Percentiles rank a stretch among this genome's conserved stretches.
Evolutionary conservation across 2,888 invertebrate species (phyloP).

Genomic region (Lottia scabra): DNA sequence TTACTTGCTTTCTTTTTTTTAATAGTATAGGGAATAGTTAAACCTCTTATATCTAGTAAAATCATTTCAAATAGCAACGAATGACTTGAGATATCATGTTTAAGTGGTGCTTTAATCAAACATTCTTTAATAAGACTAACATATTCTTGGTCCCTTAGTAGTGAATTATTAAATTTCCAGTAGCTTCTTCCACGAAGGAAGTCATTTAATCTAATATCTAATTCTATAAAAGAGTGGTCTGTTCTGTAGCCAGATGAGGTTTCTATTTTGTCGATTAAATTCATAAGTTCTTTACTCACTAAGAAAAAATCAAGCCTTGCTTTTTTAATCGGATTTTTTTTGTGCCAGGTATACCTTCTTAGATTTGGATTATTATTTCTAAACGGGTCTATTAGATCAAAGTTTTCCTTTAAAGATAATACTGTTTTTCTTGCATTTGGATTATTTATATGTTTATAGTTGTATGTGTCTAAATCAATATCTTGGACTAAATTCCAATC

Average conservation of each 20-base stretch:
- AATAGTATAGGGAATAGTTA: background rate
- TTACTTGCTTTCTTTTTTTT: background rate
- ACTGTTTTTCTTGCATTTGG: background rate
- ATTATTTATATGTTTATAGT: background rate
- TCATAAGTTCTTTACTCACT: no score
- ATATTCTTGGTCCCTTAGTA: conserved; percentile 9
- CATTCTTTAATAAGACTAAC: background rate
- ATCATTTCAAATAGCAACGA: background rate
- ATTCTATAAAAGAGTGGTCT: conserved; percentile 9
- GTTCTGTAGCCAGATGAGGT: conserved; percentile 14
- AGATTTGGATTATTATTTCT: background rate
- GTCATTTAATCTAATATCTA: conserved; percentile 8
- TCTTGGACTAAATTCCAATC: background rate
- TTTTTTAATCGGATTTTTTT: conserved; percentile 18
- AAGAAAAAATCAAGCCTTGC: conserved; percentile 10
- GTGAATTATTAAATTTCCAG: conserved; percentile 20
- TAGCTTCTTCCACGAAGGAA: conserved; percentile 8
- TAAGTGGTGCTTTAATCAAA: background rate
- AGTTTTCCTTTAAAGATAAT: background rate
- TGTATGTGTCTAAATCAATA: background rate
- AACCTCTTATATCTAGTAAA: background rate
- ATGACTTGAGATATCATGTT: no score
- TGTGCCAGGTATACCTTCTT: conserved; percentile 13
- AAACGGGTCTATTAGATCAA: conserved; percentile 14
- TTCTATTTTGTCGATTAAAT: background rate